These are phyloP conservation scores for Ellobius talpinus DNA, from an alignment of 2,113 vertebrate genomes.

Conservation along the genomic window DNA sequence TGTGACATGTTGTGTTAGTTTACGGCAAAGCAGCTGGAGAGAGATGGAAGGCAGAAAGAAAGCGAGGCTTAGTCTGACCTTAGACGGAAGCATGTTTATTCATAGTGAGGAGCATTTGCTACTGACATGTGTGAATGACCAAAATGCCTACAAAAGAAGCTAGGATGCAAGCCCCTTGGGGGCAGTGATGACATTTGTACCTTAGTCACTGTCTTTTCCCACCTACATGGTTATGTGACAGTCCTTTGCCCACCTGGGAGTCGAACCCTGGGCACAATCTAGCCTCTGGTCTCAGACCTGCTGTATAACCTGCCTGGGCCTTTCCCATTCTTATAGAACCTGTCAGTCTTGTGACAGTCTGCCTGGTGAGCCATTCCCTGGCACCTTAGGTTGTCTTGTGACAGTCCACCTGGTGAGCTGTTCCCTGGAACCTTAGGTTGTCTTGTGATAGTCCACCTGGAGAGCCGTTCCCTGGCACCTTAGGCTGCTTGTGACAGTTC, in stretches of 20 bases:
- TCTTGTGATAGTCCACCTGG: not conserved
- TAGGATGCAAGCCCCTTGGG: not conserved
- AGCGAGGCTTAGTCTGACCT: not conserved
- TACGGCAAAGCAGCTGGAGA: not conserved
- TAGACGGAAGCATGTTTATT: not conserved
- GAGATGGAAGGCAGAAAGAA: not conserved
- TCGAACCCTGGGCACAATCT: not conserved
- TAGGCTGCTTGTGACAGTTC: not conserved
- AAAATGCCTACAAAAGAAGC: not conserved
- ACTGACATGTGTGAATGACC: not conserved
- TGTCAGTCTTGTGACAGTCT: not conserved
- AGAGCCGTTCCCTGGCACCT: no score
- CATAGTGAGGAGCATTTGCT: not conserved
- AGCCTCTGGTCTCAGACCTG: not conserved
- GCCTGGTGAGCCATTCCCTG: no score
- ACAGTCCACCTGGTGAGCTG: not conserved
- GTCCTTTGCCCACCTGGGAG: not conserved
- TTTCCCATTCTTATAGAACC: not conserved
- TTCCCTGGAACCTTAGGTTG: not conserved
- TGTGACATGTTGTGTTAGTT: not conserved
- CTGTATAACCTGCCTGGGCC: not conserved
- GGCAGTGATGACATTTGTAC: no score
- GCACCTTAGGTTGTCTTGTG: not conserved
- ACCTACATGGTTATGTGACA: accelerated
- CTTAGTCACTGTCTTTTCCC: not conserved